Base-by-base conservation (phyloP, 2,797 vertebrate genomes). In the Dryobates pubescens region DNA sequence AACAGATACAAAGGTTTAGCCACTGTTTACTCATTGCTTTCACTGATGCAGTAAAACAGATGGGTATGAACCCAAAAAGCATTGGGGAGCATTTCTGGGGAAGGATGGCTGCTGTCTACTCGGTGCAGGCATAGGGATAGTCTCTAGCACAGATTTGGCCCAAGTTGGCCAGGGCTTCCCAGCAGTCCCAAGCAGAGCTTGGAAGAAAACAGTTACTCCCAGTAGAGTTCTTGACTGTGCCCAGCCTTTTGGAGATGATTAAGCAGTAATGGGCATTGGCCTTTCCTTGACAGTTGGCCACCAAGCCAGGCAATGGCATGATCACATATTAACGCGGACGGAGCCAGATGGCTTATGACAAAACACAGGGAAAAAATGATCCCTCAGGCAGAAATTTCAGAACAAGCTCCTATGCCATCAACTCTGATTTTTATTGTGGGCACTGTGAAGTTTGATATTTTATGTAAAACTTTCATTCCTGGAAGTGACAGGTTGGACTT, bases 221-320 rank as follows among this genome's bases (percentile, higher is more conserved):
- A 72, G 19, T 1, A 34, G 8, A 30, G 45, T 67, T 47, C 73
- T 6, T 82, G 57, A 1, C 10, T 29, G 15, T 10, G 14, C 3
- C 4, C 14, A 58, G 22, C 7, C 4, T 29, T 63, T 67, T 67
- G 38, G 3, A 38, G 38, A n/a, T 3, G 2, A 14, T 38, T 22
- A 30, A 70, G 34, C 8, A 13, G 10, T 27, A 17, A 56, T 2
- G 0, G 2, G 0, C 0, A 0, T 7, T 26, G 70, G 6, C 4
- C 23, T 84, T 70, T 23, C 23, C 22, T 34, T 77, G 63, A 3
- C 29, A 59, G 14, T 7, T 56, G 23, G 30, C 23, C 20, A 63
- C 57, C 38, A 49, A 58, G 38, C 34, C 26, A 76, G 43, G 57
- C 18, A 69, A 36, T 20, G n/a, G 6, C n/a, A 58, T 10, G 16